Percentiles rank a stretch among this genome's conserved stretches.
Evolutionary conservation across 1,140 invertebrate genomes (phyloP).

Genomic region (Amphibalanus amphitrite): DNA sequence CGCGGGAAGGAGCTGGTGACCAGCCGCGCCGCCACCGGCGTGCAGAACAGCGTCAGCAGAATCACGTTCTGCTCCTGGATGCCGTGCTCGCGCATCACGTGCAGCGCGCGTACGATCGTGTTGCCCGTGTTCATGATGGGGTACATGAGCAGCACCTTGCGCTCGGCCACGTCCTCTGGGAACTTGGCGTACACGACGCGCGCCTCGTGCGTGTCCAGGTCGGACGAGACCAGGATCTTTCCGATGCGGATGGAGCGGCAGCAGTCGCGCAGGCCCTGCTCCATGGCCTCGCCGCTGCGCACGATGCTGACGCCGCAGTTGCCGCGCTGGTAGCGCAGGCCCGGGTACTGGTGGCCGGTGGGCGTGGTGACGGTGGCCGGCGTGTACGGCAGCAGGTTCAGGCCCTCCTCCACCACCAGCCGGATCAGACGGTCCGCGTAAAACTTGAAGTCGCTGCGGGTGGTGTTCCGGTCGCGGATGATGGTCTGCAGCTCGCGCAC

Average conservation of each 20-base stretch:
- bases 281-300: slow-evolving; percentile 91
- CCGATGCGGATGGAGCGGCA: slow-evolving; percentile 94
- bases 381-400: slow-evolving; percentile 90
- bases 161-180: slow-evolving; percentile 75
- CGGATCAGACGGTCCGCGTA: slow-evolving; percentile 82
- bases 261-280: slow-evolving; percentile 89
- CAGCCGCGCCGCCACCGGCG: slow-evolving; percentile 72
- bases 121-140: slow-evolving; percentile 94
- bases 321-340: slow-evolving; percentile 55
- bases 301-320: slow-evolving; percentile 98
- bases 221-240: slow-evolving; percentile 94
- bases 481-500: slow-evolving; percentile 73
- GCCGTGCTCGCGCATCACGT: slow-evolving; percentile 79
- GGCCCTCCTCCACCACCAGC: slow-evolving; percentile 91
- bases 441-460: slow-evolving; percentile 93
- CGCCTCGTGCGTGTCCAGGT: slow-evolving; percentile 88
- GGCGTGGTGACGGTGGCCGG: slow-evolving; percentile 79
- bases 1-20: slow-evolving; percentile 68
- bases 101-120: slow-evolving; percentile 82
- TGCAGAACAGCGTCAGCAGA: slow-evolving; percentile 89
- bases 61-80: slow-evolving; percentile 88
- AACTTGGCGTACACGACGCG: slow-evolving; percentile 95
- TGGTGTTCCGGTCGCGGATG: slow-evolving; percentile 78
- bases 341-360: slow-evolving; percentile 74
- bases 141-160: slow-evolving; percentile 73